Evolutionary conservation across 2,888 invertebrate genomes (phyloP), one percentile per base, ranked within the genome.

Genomic region (Erpobdella octoculata): DNA sequence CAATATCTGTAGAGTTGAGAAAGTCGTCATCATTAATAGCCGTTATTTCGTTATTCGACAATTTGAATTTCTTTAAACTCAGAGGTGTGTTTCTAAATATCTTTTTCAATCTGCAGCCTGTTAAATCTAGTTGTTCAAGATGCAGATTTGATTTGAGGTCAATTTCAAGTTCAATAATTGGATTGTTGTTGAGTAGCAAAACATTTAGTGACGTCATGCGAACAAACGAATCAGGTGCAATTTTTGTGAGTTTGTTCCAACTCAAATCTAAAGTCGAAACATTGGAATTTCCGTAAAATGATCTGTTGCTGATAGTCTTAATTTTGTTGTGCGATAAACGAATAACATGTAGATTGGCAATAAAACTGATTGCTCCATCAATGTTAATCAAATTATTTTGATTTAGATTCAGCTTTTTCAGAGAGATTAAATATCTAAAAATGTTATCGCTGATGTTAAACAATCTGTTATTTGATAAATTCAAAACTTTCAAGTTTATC

Each of bases 401-500:
- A 80, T 92, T 91, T 76, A 94, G 91, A 77, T 91, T 90, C 87
- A 95, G 85, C 78, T 88, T 89, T 79, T 89, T 88, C 9, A 95
- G 87, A 18, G 89, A 87, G 3, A 89, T 88, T 70, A 93, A 84
- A 89, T 91, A 79, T 12, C 90, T 87, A 75, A 84, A 84, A 78
- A 90, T 89, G 78, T 87, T 87, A 18, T 78, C 76, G 61, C 80
- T 77, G 31, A 85, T 76, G 48, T 77, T 77, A 72, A 77, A 78
- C 28, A 84, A 79, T 21, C 78, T 76, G 77, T 85, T 85, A 61
- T 80, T 79, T 38, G 82, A 80, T 46, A 85, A 78, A 76, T 84
- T 84, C 36, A 85, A 78, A 66, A 79, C 79, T 74, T 79, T 80
- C 62, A 84, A 85, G 46, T 88, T 87, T 21, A 88, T 85, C 78